Conservation (phyloP, 2,888 invertebrate genomes). For the Lithosia quadra region DNA sequence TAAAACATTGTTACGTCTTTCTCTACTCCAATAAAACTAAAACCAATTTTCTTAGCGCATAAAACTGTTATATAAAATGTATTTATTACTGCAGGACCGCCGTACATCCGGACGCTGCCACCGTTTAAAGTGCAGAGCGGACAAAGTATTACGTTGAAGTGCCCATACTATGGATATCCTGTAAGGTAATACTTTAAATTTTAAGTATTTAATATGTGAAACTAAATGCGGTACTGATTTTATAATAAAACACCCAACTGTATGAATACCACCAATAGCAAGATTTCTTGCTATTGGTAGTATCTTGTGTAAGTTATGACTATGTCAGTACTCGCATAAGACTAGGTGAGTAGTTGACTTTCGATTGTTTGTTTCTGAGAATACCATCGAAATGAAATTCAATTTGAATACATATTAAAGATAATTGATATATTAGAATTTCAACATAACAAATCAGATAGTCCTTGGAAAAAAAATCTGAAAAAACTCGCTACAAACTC, state of each 20-base stretch:
- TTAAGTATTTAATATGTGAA: neutral
- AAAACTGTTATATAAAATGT: conserved; percentile 35
- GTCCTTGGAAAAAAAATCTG: too few species aligned
- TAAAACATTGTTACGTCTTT: conserved; percentile 20
- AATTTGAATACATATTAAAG: too few species aligned
- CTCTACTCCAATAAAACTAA: conserved; percentile 21
- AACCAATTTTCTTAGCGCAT: conserved; percentile 32
- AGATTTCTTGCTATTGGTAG: neutral
- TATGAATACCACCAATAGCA: too few species aligned
- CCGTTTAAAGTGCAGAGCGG: conserved; percentile 94
- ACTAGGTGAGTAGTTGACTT: too few species aligned
- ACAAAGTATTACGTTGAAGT: conserved; percentile 90
- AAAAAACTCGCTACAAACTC: too few species aligned
- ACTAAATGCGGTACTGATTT: neutral
- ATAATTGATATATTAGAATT: too few species aligned
- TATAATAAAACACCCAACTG: neutral
- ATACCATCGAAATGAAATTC: too few species aligned
- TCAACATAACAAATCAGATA: too few species aligned
- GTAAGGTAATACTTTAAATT: conserved; percentile 80
- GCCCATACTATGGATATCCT: conserved; percentile 95
- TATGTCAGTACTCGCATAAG: neutral
- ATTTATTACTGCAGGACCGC: conserved; percentile 86
- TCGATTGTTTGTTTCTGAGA: too few species aligned
- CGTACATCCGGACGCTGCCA: conserved; percentile 91
- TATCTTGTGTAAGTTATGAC: neutral